These are phyloP conservation scores for Brachypalpus laphriformis DNA, from an alignment of 2,888 invertebrate genomes.

Conservation along the genomic window DNA sequence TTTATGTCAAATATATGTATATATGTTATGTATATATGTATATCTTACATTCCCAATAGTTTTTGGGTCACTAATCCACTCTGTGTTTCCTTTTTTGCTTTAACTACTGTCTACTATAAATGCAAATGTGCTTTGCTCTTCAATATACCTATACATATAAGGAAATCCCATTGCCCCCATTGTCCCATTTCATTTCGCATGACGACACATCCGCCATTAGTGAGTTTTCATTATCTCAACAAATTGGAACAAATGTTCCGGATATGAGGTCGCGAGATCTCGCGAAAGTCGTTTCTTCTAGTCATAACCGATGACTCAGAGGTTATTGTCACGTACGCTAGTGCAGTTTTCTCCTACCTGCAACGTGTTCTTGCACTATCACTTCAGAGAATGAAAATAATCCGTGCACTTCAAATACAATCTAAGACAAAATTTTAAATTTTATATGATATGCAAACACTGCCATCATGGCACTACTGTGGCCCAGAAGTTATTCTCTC, in stretches of 20 bases:
- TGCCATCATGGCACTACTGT: conserved; percentile 5
- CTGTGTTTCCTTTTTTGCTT: too few relatives aligned
- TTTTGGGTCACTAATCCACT: too few relatives aligned
- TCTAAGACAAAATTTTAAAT: conserved; percentile 62
- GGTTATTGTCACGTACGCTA: conserved; percentile 60
- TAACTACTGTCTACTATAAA: too few relatives aligned
- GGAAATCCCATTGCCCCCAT: conserved; percentile 61
- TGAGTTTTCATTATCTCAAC: conserved; percentile 66
- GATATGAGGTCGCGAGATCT: conserved; percentile 53
- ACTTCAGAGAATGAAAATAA: conserved; percentile 57
- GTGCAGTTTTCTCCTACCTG: conserved; percentile 10
- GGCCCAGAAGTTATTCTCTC: background rate
- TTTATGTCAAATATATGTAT: too few relatives aligned
- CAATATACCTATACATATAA: conserved; percentile 35
- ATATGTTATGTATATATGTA: too few relatives aligned
- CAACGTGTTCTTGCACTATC: conserved; percentile 19
- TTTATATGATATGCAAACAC: conserved; percentile 59
- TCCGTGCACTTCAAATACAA: conserved; percentile 66
- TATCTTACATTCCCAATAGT: too few relatives aligned
- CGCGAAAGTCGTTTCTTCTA: conserved; percentile 29
- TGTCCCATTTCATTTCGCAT: conserved; percentile 56
- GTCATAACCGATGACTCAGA: conserved; percentile 17
- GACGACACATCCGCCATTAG: conserved; percentile 66
- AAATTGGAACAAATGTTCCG: conserved; percentile 66
- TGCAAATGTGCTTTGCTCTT: conserved; percentile 40